Percentiles rank a stretch among this genome's conserved stretches.
phyloP scores from a whole-genome alignment of 2,113 vertebrate species.

The Daboia siamensis region DNA sequence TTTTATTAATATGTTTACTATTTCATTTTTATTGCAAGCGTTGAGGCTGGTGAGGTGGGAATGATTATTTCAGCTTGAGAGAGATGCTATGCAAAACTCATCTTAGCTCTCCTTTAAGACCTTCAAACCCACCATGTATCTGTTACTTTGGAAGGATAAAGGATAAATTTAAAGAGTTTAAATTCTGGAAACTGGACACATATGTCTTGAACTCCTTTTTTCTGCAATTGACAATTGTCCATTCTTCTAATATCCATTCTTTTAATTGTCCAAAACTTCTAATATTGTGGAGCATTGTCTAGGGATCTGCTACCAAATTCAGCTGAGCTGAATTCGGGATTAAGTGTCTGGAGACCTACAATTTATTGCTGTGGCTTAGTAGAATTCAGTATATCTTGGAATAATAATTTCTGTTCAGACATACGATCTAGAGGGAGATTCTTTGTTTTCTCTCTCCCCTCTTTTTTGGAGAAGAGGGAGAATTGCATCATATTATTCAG shows the following conservation, averaged over 20 bases:
- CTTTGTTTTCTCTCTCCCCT: neutral
- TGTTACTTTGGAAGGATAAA: neutral
- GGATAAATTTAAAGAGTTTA: neutral
- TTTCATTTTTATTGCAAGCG: neutral
- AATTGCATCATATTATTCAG: neutral
- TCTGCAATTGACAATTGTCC: neutral
- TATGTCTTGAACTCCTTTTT: neutral
- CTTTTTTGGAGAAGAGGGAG: neutral
- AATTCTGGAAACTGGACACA: neutral
- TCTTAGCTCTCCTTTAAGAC: neutral
- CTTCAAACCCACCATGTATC: neutral
- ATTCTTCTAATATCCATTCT: no score
- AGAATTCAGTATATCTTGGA: neutral
- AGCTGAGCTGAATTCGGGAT: neutral
- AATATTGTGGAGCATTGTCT: neutral
- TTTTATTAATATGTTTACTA: neutral
- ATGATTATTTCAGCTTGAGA: neutral
- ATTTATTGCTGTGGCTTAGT: neutral
- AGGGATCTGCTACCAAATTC: neutral
- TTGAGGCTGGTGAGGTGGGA: neutral
- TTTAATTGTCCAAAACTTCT: no score
- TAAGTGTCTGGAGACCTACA: neutral
- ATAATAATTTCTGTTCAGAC: neutral
- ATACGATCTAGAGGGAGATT: neutral
- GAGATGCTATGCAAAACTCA: neutral